Base-by-base conservation (phyloP, 2,797 vertebrate species). In the Lycodopsis pacificus region DNA sequence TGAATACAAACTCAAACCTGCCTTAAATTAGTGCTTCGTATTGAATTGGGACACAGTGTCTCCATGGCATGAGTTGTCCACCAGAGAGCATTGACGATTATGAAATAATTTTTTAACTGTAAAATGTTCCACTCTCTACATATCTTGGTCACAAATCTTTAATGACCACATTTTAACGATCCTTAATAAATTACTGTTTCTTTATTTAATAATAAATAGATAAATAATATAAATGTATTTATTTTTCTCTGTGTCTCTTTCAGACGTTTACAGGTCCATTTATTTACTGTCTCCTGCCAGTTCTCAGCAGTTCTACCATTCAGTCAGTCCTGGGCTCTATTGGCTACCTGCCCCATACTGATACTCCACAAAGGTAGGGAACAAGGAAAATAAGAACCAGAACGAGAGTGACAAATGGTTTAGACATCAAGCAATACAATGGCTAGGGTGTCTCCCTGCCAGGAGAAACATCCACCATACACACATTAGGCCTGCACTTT, bases 211-310 rank as follows among this genome's bases (percentile, higher is more conserved):
- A 9, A 66, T 19, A 2, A 2, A 7, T 74, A 19, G 15, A 46
- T 46, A 7, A 3, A 48, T 48, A 20, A 48, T 19, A 48, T 48
- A 19, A 48, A 17, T 20, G 44, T 48, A 48, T 48, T 48, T 61
- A 3, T 67, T 57, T 67, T 48, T 67, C 4, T 81, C 1, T 77
- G 20, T 83, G 25, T 83, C 20, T 86, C 78, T 84, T 90, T 89
- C 89, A 97, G 96, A 96, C 95, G 0, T 97, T 96, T 83, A 97
- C 96, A 0, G 96, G 96, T 54, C 94, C 90, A 13, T 98, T 96
- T 91, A 95, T 97, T 57, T 97, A 97, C 94, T 89, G 88, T 58
- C 91, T 98, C 44, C 86, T 92, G 51, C 94, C 96, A 3, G 92
- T 93, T 71, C 89, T 97, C 79, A 94, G 94, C 38, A 87, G 83